Conservation (phyloP, 2,113 vertebrate species). For the Heliornis fulica region DNA sequence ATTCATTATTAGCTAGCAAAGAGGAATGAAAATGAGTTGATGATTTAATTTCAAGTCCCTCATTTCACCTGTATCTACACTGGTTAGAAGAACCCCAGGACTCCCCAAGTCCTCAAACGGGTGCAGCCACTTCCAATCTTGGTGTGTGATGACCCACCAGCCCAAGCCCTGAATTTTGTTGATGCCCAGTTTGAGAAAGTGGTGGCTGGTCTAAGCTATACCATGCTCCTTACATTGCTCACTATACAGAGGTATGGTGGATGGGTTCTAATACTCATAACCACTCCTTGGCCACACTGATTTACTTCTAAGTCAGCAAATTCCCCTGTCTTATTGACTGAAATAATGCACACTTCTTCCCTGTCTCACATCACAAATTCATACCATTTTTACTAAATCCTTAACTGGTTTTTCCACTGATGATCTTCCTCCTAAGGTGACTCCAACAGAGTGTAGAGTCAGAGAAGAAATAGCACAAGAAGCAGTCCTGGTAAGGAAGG, state of each 20-base stretch:
- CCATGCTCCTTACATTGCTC: neutral
- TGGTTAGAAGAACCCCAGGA: neutral
- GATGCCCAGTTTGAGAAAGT: neutral
- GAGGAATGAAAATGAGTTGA: neutral
- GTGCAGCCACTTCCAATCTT: neutral
- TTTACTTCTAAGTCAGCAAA: neutral
- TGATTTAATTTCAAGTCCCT: neutral
- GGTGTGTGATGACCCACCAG: neutral
- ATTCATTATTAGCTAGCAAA: neutral
- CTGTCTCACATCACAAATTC: neutral
- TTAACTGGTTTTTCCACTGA: neutral
- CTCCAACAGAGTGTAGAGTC: neutral
- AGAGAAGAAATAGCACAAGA: neutral
- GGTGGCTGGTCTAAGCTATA: neutral
- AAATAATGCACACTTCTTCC: neutral
- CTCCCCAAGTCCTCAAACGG: neutral
- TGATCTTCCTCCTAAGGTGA: neutral
- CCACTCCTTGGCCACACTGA: neutral
- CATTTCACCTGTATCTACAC: neutral
- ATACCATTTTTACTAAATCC: neutral
- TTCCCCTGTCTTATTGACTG: neutral
- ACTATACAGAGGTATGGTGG: neutral
- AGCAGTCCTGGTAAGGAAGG: neutral
- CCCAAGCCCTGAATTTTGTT: neutral
- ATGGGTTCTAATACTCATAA: rapidly evolving